Evolutionary conservation across 2,113 vertebrate genomes (phyloP), one percentile per base, ranked within the genome.

Genomic region (Pachypanchax playfairii): DNA sequence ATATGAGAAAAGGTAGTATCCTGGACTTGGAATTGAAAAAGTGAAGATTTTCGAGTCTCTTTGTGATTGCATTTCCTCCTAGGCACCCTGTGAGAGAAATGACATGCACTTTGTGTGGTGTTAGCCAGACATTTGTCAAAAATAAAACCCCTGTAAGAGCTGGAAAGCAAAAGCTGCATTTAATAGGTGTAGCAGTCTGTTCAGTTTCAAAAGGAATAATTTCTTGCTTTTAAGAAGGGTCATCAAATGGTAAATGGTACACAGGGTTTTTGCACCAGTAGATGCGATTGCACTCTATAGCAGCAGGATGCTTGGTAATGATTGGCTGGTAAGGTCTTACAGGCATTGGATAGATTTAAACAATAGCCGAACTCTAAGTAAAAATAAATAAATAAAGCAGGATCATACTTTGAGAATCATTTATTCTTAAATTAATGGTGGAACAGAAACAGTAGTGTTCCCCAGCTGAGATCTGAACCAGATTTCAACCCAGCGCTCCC

Each of bases 401-500:
- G n/a, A 60, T 68, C 39, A 44, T 64, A 60, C 72, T 72, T 67
- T 20, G 31, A 70, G 72, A 87, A 83, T 80, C 42, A 76, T 65
- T 84, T 87, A 83, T 87, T 73, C 79, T 76, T 89, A 75, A 90
- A 90, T 91, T 89, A 91, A 90, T 90, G 86, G 87, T 89, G 75
- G 60, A 72, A 73, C 73, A 53, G 75, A 67, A 87, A 80, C 85
- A 70, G 70, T 46, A 70, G 67, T 53, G 64, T 85, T 55, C 52
- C 85, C 87, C 89, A 64, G 70, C 83, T 58, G 88, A 91, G 88
- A 82, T 85, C 53, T 92, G 89, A 91, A 89, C 89, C 88, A 92
- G 89, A 92, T 92, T 91, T 92, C 84, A 89, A 90, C 88, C 88
- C 74, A 63, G 70, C 73, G 85, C 64, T 91, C 91, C 90, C 90